Conservation (phyloP, 2,113 vertebrate genomes). For the Apteryx mantelli region DNA sequence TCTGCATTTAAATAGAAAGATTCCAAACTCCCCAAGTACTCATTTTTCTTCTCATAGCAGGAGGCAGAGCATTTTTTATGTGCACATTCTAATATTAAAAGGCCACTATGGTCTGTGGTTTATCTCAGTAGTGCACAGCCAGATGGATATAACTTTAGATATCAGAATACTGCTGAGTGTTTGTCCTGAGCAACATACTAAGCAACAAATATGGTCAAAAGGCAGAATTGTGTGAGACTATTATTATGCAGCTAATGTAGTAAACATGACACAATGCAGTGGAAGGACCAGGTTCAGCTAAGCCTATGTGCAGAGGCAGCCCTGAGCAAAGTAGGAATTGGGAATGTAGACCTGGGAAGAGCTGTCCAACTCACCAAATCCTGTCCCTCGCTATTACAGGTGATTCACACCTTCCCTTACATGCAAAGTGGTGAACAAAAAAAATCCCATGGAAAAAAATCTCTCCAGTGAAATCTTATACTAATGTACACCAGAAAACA, state of each 20-base stretch:
- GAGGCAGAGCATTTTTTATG: not conserved
- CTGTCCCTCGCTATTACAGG: not conserved
- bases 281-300: not conserved
- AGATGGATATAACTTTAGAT: not conserved
- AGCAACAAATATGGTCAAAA: not conserved
- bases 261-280: not conserved
- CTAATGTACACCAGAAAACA: not conserved
- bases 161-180: not conserved
- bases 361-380: not conserved
- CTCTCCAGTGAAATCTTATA: not conserved
- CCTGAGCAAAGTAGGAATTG: not conserved
- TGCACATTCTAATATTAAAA: conserved; percentile 6
- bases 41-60: not conserved
- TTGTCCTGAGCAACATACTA: not conserved
- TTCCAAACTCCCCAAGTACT: not conserved
- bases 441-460: not conserved
- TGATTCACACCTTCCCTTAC: not conserved
- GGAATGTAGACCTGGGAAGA: not conserved
- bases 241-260: not conserved
- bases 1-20: conserved; percentile 42
- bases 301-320: not conserved
- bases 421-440: not conserved
- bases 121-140: not conserved
- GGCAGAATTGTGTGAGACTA: not conserved
- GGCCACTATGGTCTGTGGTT: not conserved